Base-by-base conservation (phyloP, 2,797 vertebrate species). In the Sarcophilus harrisii region DNA sequence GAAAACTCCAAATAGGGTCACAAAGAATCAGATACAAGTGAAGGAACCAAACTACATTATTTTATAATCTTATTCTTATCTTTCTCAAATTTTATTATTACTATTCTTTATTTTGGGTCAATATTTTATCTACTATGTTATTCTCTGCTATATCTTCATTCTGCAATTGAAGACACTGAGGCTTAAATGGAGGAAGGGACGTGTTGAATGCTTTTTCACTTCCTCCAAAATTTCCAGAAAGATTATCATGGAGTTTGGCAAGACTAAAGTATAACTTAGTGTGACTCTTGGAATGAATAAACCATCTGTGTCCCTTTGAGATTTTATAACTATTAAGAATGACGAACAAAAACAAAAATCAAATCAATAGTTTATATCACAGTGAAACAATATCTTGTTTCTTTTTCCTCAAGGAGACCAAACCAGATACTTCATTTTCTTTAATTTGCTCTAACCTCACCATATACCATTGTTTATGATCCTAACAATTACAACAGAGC, bases 361-460 rank as follows among this genome's bases (percentile, higher is more conserved):
- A 97, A 57, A 98, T 96, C 58, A 96, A 92, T 92, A 92, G 92
- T 58, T 95, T 97, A 93, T 18, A 59, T 97, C 60, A 92, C 28
- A 55, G 52, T 94, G 97, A 96, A 93, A 95, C 92, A 92, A 96
- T 62, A 62, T 94, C 90, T 93, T 95, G 54, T 81, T 95, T 97
- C 97, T 97, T 54, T n/a, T 93, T 97, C 89, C 94, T n/a, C 94
- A 73, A 30, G 27, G 57, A 96, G 91, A 94, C 62, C 91, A 95
- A 94, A 73, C 3, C 96, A 97, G 96, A 96, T 10, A 95, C 62
- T 97, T 97, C 52, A 93, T 96, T 32, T 4, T 12, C 98, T 97
- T 97, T 95, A 92, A 81, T 96, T 92, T 95, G 94, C 95, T 60
- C 9, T 95, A 81, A 90, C 90, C 62, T 94, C 32, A 9, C 94